phyloP scores from a whole-genome alignment of 2,113 vertebrate species.

The Alethe diademata region DNA sequence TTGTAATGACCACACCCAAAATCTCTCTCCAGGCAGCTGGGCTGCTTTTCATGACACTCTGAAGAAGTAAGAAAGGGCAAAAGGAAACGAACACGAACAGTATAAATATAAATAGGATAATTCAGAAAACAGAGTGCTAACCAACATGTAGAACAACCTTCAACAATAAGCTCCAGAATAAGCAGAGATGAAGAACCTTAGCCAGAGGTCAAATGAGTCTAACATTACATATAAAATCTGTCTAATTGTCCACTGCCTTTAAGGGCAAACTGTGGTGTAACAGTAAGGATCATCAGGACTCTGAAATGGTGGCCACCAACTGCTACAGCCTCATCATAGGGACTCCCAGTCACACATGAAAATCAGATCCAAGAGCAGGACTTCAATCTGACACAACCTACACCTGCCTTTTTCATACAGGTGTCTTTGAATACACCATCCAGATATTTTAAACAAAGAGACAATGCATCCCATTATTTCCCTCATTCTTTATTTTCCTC shows the following conservation, averaged over 20 bases:
- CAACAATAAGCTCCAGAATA: background rate
- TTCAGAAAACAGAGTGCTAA: background rate
- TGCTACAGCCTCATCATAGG: background rate
- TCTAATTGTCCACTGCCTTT: background rate
- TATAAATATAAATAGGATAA: background rate
- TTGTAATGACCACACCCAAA: background rate
- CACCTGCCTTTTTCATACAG: background rate
- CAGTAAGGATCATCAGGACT: background rate
- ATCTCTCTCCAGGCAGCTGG: background rate
- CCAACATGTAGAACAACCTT: background rate
- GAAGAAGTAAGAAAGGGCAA: background rate
- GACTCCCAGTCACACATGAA: constrained; percentile 1
- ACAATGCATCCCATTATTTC: background rate
- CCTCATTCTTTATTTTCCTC: background rate
- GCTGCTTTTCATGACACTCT: background rate
- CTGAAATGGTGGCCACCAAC: background rate
- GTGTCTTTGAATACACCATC: background rate
- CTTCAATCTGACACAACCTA: background rate
- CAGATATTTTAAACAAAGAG: background rate
- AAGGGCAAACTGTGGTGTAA: background rate
- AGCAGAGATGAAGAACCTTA: background rate
- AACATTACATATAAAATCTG: background rate
- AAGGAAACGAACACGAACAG: background rate
- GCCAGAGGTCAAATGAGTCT: background rate
- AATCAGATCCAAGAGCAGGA: constrained; percentile 25